Conservation (phyloP, 2,113 vertebrate species). For the Brevimyrus niger region DNA sequence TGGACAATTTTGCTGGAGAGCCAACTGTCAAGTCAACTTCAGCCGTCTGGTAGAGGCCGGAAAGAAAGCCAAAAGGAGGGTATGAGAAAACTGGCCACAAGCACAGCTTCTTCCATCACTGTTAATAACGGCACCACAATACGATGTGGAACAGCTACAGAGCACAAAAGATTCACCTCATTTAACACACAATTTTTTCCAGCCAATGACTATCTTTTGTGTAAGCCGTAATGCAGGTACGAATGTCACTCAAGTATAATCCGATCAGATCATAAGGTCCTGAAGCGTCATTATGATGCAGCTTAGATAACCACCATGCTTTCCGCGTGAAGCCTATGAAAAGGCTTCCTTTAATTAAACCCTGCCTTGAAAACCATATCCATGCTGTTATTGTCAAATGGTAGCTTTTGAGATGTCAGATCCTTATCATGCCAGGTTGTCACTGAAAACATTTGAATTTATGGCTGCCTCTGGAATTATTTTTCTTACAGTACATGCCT, state of each 20-base stretch:
- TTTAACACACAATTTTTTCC: background rate
- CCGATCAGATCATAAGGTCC: background rate
- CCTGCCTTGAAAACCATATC: background rate
- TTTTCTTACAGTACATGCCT: background rate
- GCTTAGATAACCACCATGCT: background rate
- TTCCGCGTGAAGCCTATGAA: background rate
- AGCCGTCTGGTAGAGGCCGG: background rate
- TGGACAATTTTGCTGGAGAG: background rate
- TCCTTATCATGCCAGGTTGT: background rate
- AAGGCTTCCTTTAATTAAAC: background rate
- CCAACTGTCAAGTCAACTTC: background rate
- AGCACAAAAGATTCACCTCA: background rate
- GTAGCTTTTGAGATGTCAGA: background rate
- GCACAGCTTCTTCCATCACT: background rate
- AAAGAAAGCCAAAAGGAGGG: background rate
- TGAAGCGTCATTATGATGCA: background rate
- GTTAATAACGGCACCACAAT: background rate
- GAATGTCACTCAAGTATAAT: background rate
- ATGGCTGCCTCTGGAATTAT: background rate
- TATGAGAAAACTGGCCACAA: background rate
- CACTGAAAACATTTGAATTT: background rate
- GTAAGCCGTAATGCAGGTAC: background rate
- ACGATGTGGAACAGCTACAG: background rate
- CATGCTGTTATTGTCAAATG: background rate
- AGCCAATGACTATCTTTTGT: background rate